Evolutionary conservation across 2,113 vertebrate genomes (phyloP), one percentile per base, ranked within the genome.

Genomic region (Poeciliopsis prolifica): DNA sequence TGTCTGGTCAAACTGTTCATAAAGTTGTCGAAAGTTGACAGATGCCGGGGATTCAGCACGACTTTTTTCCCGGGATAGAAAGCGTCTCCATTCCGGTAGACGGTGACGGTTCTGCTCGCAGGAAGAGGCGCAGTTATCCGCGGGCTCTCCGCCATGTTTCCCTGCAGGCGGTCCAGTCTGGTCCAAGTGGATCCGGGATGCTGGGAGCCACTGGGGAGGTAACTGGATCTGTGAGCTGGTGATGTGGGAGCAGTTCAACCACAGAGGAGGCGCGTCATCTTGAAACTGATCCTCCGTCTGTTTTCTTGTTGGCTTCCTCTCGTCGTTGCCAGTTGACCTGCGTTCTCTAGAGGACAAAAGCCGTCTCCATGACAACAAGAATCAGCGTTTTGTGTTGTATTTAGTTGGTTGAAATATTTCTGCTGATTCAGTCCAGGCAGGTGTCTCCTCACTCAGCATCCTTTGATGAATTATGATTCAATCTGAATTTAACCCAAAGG

Each of bases 11-110:
- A 74, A 60, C 71, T 89, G 65, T 89, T 86, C 88, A 96, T 69
- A 37, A 96, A 89, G 30, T 73, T 89, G 81, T 95, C 95, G 40
- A 96, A 95, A 19, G 86, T 94, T n/a, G 81, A 65, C 67, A 88
- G 77, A 3, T 91, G 86, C 5, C 93, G 88, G 24, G 83, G 90
- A 58, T 92, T 91, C 40, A 95, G 62, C 15, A 95, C 91, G 26
- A 94, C 48, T 78, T 87, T 94, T 67, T 82, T 92, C 3, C 94
- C 95, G 37, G 79, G 77, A 5, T 77, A 95, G 75, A 92, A 95
- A 6, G 76, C 86, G 75, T 96, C 95, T 31, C 95, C 94, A 17
- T 95, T 96, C 78, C 92, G 89, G 85, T 93, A 95, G 28, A 96
- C 90, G 4, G 85, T 66, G 44, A 95, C 84, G 13, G 87, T 94